Evolutionary conservation across 2,888 invertebrate species (phyloP).

Genomic region (Resseliella maxima): DNA sequence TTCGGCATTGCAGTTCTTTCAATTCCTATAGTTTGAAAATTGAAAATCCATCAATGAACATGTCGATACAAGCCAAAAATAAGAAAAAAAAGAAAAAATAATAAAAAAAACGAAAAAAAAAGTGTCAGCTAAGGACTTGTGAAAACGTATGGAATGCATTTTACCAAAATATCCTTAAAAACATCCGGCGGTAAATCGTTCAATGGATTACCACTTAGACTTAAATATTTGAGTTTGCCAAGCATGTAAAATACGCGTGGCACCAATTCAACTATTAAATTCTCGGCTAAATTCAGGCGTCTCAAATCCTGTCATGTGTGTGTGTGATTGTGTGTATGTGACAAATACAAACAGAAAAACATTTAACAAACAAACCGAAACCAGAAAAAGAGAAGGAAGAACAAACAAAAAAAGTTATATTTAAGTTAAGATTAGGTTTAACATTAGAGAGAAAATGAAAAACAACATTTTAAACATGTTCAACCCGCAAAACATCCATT

Average conservation of each 20-base stretch:
- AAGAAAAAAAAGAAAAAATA: not conserved
- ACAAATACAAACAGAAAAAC: constrained; percentile 55
- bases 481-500: not conserved
- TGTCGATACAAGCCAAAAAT: not conserved
- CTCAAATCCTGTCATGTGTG: constrained; percentile 72
- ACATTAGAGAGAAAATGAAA: constrained; percentile 57
- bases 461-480: constrained; percentile 58
- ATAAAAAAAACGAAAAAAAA: constrained; percentile 3
- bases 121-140: not conserved
- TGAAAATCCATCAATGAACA: constrained; percentile 56
- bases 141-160: constrained; percentile 59
- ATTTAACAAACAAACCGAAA: not conserved
- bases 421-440: too few species aligned
- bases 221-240: constrained; percentile 76
- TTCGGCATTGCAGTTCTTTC: constrained; percentile 77
- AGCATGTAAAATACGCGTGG: constrained; percentile 81
- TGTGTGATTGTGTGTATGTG: too few species aligned
- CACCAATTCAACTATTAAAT: constrained; percentile 76
- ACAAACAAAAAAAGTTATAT: constrained; percentile 40
- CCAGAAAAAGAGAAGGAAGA: not conserved
- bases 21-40: constrained; percentile 72
- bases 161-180: constrained; percentile 77
- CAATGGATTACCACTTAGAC: constrained; percentile 81
- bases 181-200: constrained; percentile 81
- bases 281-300: constrained; percentile 75